phyloP scores from a whole-genome alignment of 2,888 invertebrate species.

The Lochmaea capreae region DNA sequence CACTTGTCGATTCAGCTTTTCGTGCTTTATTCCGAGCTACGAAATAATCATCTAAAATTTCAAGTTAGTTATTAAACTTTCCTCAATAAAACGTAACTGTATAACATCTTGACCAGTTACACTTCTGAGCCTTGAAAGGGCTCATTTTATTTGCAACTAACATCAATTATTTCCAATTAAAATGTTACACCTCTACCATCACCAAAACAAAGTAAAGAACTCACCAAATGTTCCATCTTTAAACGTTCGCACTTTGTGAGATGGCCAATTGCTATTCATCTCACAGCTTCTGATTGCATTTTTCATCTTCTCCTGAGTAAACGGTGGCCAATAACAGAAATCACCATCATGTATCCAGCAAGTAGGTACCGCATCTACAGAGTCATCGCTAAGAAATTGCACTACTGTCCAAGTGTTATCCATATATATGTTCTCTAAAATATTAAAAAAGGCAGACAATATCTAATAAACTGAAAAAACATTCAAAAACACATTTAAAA shows the following conservation, averaged over 20 bases:
- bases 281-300: conserved; percentile 2
- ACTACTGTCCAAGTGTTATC: too few species aligned
- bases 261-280: neutral
- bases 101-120: too few species aligned
- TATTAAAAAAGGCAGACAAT: too few species aligned
- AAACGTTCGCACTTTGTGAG: neutral
- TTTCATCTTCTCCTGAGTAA: neutral
- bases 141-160: too few species aligned
- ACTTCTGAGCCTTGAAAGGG: too few species aligned
- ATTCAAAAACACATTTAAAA: too few species aligned
- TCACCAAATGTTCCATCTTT: conserved; percentile 4
- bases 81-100: neutral
- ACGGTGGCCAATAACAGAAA: neutral
- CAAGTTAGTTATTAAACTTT: neutral
- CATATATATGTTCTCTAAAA: too few species aligned
- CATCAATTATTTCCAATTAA: too few species aligned
- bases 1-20: neutral
- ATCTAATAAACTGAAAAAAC: too few species aligned
- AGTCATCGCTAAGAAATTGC: neutral
- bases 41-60: conserved; percentile 2
- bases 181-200: too few species aligned
- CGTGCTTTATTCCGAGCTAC: neutral
- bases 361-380: conserved; percentile 1
- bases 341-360: neutral
- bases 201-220: conserved; percentile 2